Conservation (phyloP, 2,797 vertebrate species). For the Pseudopleuronectes americanus region DNA sequence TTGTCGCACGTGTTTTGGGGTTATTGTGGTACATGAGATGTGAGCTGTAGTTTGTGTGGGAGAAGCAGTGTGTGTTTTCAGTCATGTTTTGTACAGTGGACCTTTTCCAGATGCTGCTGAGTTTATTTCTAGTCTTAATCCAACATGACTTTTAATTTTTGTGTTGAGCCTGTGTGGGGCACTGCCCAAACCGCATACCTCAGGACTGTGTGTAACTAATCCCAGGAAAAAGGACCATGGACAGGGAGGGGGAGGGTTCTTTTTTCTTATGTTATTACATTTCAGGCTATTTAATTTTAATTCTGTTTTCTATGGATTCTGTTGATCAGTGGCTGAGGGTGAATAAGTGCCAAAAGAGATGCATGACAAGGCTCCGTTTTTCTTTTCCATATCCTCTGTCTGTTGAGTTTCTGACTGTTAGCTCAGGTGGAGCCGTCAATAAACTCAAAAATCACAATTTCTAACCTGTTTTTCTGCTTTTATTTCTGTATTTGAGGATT, state of each 20-base stretch:
- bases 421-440: slow-evolving; percentile 53
- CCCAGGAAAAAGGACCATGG: slow-evolving; percentile 35
- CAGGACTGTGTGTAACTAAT: slow-evolving; percentile 57
- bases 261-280: slow-evolving; percentile 28
- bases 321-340: slow-evolving; percentile 26
- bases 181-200: slow-evolving; percentile 71
- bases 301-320: slow-evolving; percentile 25
- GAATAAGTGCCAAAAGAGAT: slow-evolving; percentile 70
- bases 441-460: slow-evolving; percentile 55
- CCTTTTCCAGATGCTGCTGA: slow-evolving; percentile 50
- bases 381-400: slow-evolving; percentile 33
- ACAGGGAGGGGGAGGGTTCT: slow-evolving; percentile 11
- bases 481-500: neutral
- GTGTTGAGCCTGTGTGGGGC: slow-evolving; percentile 33
- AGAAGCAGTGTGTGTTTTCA: slow-evolving; percentile 15
- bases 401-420: slow-evolving; percentile 44
- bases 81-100: slow-evolving; percentile 22
- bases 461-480: neutral
- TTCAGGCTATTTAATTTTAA: slow-evolving; percentile 32
- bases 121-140: slow-evolving; percentile 50
- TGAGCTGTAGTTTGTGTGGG: slow-evolving; percentile 27
- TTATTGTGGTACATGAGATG: slow-evolving; percentile 28
- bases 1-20: slow-evolving; percentile 31
- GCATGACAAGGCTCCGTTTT: slow-evolving; percentile 37
- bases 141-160: slow-evolving; percentile 20